phyloP scores from a whole-genome alignment of 1,140 invertebrate species.

The Amyelois transitella region DNA sequence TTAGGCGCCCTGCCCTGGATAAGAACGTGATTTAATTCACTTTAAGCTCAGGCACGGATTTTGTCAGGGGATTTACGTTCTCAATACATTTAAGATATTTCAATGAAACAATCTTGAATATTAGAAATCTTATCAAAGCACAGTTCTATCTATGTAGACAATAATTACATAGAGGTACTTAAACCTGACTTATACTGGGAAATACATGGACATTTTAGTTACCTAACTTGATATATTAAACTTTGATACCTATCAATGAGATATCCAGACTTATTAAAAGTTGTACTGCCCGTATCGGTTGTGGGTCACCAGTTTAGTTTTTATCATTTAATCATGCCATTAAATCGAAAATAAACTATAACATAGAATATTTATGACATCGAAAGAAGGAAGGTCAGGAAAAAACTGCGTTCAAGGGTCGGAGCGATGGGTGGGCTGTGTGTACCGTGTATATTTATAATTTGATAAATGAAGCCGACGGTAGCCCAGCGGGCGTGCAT shows the following conservation, averaged over 20 bases:
- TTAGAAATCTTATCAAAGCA: no score
- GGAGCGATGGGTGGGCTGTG: conserved; percentile 20
- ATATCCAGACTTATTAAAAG: no score
- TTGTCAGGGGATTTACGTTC: neutral
- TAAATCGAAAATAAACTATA: neutral
- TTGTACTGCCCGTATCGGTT: neutral
- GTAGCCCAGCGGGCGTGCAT: conserved; percentile 36
- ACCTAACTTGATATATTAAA: no score
- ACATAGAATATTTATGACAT: neutral
- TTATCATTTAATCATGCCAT: neutral
- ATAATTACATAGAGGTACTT: no score
- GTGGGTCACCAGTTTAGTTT: neutral
- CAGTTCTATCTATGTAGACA: no score
- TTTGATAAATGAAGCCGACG: conserved; percentile 32
- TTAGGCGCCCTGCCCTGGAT: neutral
- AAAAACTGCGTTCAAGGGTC: conserved; percentile 12
- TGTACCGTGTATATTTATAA: conserved; percentile 21
- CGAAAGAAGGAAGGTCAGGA: neutral
- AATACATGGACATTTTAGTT: no score
- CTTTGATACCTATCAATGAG: no score
- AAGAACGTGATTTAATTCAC: neutral
- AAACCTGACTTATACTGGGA: no score
- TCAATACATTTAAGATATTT: no score
- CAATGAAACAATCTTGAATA: no score
- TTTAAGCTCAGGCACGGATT: neutral